phyloP scores from a whole-genome alignment of 53 echinoderm and acorn worm species.

The Paracentrotus lividus region DNA sequence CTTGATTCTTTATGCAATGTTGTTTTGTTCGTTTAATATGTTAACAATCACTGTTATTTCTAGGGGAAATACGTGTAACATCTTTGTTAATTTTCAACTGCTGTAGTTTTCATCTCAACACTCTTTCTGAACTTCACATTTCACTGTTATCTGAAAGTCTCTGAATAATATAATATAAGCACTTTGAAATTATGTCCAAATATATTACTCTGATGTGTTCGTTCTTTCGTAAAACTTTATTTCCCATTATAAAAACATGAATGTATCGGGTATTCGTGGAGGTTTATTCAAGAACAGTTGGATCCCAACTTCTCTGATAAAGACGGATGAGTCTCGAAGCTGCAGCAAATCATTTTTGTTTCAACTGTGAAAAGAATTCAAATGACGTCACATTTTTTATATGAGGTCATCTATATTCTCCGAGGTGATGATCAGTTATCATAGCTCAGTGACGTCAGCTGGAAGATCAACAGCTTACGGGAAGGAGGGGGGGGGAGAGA shows the following conservation, averaged over 20 bases:
- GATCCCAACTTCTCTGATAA: neutral
- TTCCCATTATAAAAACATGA: neutral
- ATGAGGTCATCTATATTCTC: slow-evolving; percentile 49
- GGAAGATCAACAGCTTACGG: neutral
- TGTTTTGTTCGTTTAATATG: too few relatives aligned
- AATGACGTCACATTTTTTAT: slow-evolving; percentile 29
- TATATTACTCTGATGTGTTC: too few relatives aligned
- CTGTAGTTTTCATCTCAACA: too few relatives aligned
- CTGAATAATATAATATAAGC: too few relatives aligned
- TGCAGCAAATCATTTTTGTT: neutral
- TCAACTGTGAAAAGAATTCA: slow-evolving; percentile 21
- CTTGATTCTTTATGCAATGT: too few relatives aligned
- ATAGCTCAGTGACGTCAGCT: slow-evolving; percentile 32
- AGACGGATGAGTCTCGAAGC: slow-evolving; percentile 11
- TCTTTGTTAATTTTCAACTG: too few relatives aligned
- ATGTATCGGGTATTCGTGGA: neutral
- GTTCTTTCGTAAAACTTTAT: neutral
- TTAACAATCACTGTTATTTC: too few relatives aligned
- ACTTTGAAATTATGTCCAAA: too few relatives aligned
- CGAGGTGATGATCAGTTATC: slow-evolving; percentile 31
- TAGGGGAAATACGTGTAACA: too few relatives aligned
- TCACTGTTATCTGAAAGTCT: too few relatives aligned
- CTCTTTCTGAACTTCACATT: too few relatives aligned
- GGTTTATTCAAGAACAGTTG: slow-evolving; percentile 3
- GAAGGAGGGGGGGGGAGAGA: neutral